These are phyloP conservation scores for Fulica atra DNA, from an alignment of 2,113 vertebrate genomes.

Conservation along the genomic window DNA sequence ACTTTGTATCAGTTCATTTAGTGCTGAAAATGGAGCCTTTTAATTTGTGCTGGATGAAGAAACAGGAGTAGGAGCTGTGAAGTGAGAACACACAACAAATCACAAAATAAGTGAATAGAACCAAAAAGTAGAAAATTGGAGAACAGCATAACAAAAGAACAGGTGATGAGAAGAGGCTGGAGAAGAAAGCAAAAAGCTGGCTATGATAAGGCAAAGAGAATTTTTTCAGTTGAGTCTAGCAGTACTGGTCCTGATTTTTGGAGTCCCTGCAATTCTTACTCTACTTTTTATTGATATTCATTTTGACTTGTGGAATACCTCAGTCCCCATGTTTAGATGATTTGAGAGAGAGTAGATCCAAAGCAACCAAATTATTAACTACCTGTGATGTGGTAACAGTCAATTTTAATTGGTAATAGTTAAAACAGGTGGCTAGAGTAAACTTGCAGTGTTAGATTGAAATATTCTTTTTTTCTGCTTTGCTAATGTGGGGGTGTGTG, in stretches of 20 bases:
- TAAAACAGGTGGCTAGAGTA: constrained; percentile 45
- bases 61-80: background rate
- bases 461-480: background rate
- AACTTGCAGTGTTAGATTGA: constrained; percentile 4
- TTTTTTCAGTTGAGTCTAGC: background rate
- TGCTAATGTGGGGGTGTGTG: background rate
- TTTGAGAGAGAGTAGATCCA: background rate
- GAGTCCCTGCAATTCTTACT: background rate
- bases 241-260: background rate
- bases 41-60: background rate
- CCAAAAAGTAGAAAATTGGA: background rate
- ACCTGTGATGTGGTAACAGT: background rate
- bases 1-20: background rate
- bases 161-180: background rate
- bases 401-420: background rate
- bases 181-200: background rate
- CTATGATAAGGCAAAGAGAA: background rate
- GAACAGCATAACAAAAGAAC: background rate
- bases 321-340: background rate
- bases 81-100: background rate
- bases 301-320: background rate
- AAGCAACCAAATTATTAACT: background rate
- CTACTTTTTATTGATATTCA: background rate
- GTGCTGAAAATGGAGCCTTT: background rate
- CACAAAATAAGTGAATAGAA: background rate